Evolutionary conservation across 2,797 vertebrate genomes (phyloP).

Genomic region (Arremon aurantiirostris): DNA sequence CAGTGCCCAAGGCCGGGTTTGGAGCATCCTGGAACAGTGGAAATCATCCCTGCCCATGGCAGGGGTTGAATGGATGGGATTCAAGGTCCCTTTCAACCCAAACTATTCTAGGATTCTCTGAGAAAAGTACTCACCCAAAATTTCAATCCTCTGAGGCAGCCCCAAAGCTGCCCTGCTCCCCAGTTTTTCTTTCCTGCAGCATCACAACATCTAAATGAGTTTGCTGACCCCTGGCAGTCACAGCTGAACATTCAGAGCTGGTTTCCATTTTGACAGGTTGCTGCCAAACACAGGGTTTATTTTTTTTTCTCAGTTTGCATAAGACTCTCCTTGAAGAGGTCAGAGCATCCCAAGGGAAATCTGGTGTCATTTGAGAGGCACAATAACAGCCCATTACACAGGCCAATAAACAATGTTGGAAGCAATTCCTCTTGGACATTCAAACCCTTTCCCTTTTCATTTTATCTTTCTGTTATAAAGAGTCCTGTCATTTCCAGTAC

Average conservation of each 20-base stretch:
- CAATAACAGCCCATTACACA: not conserved
- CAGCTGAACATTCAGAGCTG: not conserved
- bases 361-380: not conserved
- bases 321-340: not conserved
- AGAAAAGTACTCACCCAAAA: not conserved
- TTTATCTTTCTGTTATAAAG: not conserved
- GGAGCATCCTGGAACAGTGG: not conserved
- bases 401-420: not conserved
- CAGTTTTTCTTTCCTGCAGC: not conserved
- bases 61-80: accelerated
- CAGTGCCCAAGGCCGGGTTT: not conserved
- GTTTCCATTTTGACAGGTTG: not conserved
- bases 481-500: not conserved
- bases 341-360: not conserved
- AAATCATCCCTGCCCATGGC: not conserved
- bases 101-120: not conserved
- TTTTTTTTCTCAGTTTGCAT: not conserved
- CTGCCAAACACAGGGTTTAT: not conserved
- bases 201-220: not conserved
- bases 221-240: not conserved
- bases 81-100: not conserved
- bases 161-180: not conserved
- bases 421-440: not conserved
- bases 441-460: not conserved
- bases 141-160: not conserved